These are phyloP conservation scores for Eulemur rufifrons DNA, from an alignment of 2,113 vertebrate species.

Conservation along the genomic window DNA sequence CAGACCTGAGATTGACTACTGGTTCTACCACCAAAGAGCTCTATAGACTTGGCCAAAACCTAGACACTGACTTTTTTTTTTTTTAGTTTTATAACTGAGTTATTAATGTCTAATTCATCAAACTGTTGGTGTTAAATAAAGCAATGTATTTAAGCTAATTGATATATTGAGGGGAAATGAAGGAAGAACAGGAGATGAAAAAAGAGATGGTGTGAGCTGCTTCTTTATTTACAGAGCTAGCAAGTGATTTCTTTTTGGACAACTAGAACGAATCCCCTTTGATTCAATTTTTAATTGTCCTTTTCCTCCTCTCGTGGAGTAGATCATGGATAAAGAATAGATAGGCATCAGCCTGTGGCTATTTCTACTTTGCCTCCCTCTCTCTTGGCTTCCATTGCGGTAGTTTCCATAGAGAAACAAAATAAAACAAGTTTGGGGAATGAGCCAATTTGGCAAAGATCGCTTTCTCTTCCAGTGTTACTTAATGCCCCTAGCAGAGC, in stretches of 20 bases:
- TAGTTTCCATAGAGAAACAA: not conserved
- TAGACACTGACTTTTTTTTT: not conserved
- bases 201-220: not conserved
- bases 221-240: not conserved
- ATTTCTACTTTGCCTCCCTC: not conserved
- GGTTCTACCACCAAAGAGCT: not conserved
- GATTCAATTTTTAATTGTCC: not conserved
- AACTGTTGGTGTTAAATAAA: not conserved
- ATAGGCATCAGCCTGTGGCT: not conserved
- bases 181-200: not conserved
- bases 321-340: not conserved
- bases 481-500: not conserved
- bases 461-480: not conserved
- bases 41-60: not conserved
- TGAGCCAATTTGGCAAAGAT: slow-evolving; percentile 2
- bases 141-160: not conserved
- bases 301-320: not conserved
- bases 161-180: not conserved
- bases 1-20: not conserved
- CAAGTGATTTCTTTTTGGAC: not conserved
- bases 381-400: not conserved
- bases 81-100: not conserved
- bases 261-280: not conserved
- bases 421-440: not conserved
- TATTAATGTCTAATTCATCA: not conserved